Evolutionary conservation across 2,113 vertebrate genomes (phyloP).

Genomic region (Xenopus borealis): DNA sequence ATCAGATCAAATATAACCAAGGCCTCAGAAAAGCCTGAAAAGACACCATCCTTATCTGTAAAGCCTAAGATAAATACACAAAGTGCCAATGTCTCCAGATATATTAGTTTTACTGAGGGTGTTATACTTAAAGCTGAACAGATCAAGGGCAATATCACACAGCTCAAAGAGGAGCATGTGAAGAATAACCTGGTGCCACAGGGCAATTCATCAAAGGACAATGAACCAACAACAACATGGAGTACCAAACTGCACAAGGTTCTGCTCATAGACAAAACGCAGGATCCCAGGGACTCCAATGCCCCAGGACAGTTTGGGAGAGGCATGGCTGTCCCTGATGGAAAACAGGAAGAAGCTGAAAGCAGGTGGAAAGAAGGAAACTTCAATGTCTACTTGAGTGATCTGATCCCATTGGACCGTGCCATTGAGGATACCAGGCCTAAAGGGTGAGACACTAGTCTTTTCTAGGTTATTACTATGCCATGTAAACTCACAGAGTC

Average conservation of each 20-base stretch:
- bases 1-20: neutral
- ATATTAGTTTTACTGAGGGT: neutral
- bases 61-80: too few relatives aligned
- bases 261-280: constrained; percentile 71
- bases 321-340: constrained; percentile 61
- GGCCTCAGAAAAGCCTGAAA: neutral
- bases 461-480: too few relatives aligned
- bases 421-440: constrained; percentile 89
- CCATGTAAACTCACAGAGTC: too few relatives aligned
- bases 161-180: accelerated
- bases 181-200: neutral
- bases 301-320: constrained; percentile 88
- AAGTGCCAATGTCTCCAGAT: neutral
- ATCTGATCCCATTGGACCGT: constrained; percentile 88
- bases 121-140: neutral
- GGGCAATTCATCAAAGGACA: neutral
- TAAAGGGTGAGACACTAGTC: constrained; percentile 70
- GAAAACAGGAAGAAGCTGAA: constrained; percentile 71
- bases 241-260: constrained; percentile 68
- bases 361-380: constrained; percentile 88
- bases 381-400: constrained; percentile 94
- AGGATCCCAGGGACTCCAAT: constrained; percentile 69
- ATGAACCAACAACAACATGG: neutral
- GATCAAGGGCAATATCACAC: accelerated
- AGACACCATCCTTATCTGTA: neutral